Base-by-base conservation (phyloP, 2,797 vertebrate genomes). In the Eutrigla gurnardus region DNA sequence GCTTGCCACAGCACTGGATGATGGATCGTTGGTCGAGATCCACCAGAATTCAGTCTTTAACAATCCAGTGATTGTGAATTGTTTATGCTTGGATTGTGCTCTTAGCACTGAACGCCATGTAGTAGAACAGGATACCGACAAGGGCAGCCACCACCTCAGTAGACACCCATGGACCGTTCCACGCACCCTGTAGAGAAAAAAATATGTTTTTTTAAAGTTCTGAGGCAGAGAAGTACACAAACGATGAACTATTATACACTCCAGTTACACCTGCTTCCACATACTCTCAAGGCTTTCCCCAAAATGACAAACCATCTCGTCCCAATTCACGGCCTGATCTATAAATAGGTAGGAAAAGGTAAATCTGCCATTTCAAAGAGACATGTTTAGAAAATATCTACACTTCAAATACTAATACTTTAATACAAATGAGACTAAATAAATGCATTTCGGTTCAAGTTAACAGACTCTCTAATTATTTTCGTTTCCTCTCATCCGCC, bases 161-260 rank as follows among this genome's bases (percentile, higher is more conserved):
- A 17, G 97, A 96, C 65, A 98, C 96, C 97, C 96, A 98, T 0
- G 97, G 97, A 53, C 97, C 97, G 0, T 53, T 97, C 97, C 96
- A 97, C 0, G 95, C 95, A 57, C 96, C 96, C 96, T 97, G 88
- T 0, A 65, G 74, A 25, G 32, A 88, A 5, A 43, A 8, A 49
- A 18, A 37, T 15, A 3, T 3, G 4, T 14, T 0, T 13, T 33
- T 42, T 49, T 40, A 37, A n/a, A n/a, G 3, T 57, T 70, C 12
- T 3, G 25, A 53, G 0, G 9, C 63, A 17, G n/a, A 58, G 3
- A 43, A 53, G 35, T 14, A 25, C 32, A 43, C 39, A 33, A 45
- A 55, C 39, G 2, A 45, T 0, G 5, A 33, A 3, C 6, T 43
- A 35, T 3, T 3, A 53, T 0, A 57, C n/a, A 66, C 5, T 66